Base-by-base conservation (phyloP, 1,140 invertebrate genomes). In the Ridgeia piscesae region DNA sequence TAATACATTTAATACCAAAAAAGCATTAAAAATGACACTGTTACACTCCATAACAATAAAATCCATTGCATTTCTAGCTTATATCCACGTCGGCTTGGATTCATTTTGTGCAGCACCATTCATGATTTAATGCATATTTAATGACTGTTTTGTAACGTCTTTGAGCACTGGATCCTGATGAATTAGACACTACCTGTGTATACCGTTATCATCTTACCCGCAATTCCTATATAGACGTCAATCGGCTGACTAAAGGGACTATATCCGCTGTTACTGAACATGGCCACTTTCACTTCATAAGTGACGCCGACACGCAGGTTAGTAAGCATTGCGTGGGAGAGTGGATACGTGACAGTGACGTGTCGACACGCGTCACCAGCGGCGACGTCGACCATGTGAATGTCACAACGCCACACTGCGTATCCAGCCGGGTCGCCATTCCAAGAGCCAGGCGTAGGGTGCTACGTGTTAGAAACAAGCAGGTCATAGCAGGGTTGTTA, bases 221-320 rank as follows among this genome's bases (percentile, higher is more conserved):
- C 98, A 96, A 99, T 98, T 33, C 99, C 98, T 77, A 99, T 98
- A 96, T 98, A 99, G 93, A 99, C 98, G 1, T 98, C 98, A 0
- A 97, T 97, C 0, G 98, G 98, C 34, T 97, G 97, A 94, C 98
- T 98, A 95, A 98, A 99, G 0, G 98, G 97, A 0, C 99, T 99
- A 8, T 98, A 97, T 1, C 99, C 99, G 96, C 98, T 98, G 93
- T 98, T 98, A 95, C 99, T 99, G 94, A 98, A 99, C 0, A 99
- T 98, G 0, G 99, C 98, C 92, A 99, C 98, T 96, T 99, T 98
- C 0, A 99, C 98, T 91, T 99, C 97, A 95, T 99, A 99, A 95
- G 99, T 98, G 95, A 94, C 93, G 34, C 93, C 94, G 48, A 94
- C 94, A 42, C 93, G 93, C 14, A 96, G 94, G 90, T 93, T 92